Evolutionary conservation across 2,888 invertebrate genomes (phyloP).

Genomic region (Diaphora mendica): DNA sequence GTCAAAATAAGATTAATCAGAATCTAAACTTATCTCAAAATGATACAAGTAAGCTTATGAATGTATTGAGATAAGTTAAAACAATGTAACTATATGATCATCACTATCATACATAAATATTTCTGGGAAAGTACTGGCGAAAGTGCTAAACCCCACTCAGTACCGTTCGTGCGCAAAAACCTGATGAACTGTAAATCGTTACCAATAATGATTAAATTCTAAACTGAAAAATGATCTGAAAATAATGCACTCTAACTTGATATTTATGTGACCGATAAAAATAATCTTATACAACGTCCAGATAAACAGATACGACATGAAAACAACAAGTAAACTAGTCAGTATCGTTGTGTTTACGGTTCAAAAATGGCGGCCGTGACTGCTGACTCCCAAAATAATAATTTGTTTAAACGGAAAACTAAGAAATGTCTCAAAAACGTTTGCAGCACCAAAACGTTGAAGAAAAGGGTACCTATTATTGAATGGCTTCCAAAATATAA

Average conservation of each 20-base stretch:
- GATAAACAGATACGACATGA: background rate
- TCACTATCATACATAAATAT: background rate
- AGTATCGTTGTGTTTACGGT: background rate
- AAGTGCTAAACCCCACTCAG: background rate
- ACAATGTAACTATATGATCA: background rate
- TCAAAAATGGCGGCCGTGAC: slow-evolving; percentile 2
- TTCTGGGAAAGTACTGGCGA: background rate
- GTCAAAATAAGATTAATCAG: background rate
- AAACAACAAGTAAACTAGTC: background rate
- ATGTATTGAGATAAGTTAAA: background rate
- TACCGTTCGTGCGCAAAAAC: slow-evolving; percentile 1
- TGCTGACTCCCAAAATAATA: background rate
- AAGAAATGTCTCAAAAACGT: slow-evolving; percentile 63
- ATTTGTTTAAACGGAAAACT: slow-evolving; percentile 42
- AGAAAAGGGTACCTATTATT: slow-evolving; percentile 88
- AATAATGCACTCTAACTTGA: background rate
- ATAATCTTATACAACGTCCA: slow-evolving; percentile 10
- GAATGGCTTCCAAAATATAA: slow-evolving; percentile 92
- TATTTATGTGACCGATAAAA: slow-evolving; percentile 9
- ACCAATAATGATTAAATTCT: background rate
- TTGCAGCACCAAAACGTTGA: slow-evolving; percentile 75
- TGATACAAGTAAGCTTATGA: no score
- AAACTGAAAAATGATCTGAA: background rate
- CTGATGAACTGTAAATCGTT: background rate
- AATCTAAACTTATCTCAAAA: background rate